These are phyloP conservation scores for Pseudopodoces humilis DNA, from an alignment of 2,113 vertebrate genomes.

Conservation along the genomic window DNA sequence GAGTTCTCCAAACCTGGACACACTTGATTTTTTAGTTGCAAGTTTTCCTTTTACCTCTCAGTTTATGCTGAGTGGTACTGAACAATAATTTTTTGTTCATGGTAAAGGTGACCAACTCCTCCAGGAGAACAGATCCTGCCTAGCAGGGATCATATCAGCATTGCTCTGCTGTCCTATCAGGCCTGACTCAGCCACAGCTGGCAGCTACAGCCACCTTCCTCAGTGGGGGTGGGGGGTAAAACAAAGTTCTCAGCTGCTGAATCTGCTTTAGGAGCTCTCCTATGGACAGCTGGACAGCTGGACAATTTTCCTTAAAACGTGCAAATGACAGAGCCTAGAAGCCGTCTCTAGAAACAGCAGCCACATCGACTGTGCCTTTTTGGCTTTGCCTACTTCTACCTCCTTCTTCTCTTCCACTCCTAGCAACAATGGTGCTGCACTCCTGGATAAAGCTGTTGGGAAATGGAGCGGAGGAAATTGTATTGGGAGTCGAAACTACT, in stretches of 20 bases:
- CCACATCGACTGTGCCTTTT: rapidly evolving
- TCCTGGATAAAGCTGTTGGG: neutral
- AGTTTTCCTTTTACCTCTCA: neutral
- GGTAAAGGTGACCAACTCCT: neutral
- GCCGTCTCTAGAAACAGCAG: neutral
- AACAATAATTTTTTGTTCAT: neutral
- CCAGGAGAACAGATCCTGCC: neutral
- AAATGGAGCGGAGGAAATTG: neutral
- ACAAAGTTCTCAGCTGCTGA: neutral
- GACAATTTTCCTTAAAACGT: neutral
- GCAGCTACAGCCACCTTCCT: neutral
- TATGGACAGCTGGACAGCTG: neutral
- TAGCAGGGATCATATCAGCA: neutral
- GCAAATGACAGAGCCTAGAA: neutral
- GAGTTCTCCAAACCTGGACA: neutral
- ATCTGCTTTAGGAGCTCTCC: neutral
- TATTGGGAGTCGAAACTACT: neutral
- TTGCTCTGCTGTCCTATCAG: neutral
- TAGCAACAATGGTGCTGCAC: neutral
- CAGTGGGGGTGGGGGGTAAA: rapidly evolving
- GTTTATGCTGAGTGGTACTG: neutral
- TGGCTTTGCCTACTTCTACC: neutral
- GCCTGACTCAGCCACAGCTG: neutral
- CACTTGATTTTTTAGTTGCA: neutral
- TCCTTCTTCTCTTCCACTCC: neutral